A percentile compares a stretch with the other conserved stretches of the same genome.
phyloP scores from a whole-genome alignment of 2,113 vertebrate genomes.

The Bujurquina vittata region DNA sequence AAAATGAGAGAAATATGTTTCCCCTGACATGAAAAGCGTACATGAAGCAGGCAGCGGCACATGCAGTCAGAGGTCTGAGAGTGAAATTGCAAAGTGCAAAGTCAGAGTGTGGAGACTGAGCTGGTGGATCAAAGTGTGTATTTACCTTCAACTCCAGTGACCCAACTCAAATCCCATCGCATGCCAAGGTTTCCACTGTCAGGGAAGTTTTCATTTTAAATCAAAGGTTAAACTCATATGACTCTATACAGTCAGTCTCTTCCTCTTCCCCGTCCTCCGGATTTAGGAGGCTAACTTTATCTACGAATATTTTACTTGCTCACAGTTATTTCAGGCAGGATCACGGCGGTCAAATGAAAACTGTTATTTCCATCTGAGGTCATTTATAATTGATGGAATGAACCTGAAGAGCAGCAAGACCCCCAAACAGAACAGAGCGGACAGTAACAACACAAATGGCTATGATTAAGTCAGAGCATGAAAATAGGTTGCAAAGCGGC shows the following conservation, averaged over 20 bases:
- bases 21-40: constrained; percentile 34
- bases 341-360: accelerated
- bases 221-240: constrained; percentile 51
- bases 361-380: too few relatives aligned
- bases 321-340: not conserved
- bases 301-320: not conserved
- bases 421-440: not conserved
- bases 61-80: constrained; percentile 36
- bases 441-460: too few relatives aligned
- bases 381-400: too few relatives aligned
- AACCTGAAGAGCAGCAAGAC: too few relatives aligned
- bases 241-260: not conserved
- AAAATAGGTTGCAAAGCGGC: too few relatives aligned
- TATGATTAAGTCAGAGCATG: too few relatives aligned
- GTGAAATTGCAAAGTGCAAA: constrained; percentile 48
- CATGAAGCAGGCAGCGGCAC: not conserved
- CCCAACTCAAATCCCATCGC: constrained; percentile 33
- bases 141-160: constrained; percentile 62
- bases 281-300: not conserved
- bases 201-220: constrained; percentile 38
- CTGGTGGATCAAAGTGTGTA: constrained; percentile 64
- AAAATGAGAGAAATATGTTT: constrained; percentile 28
- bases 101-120: constrained; percentile 50
- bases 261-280: constrained; percentile 3
- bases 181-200: constrained; percentile 19